Percentiles rank a stretch among this genome's conserved stretches.
Evolutionary conservation across 2,113 vertebrate species (phyloP).

Genomic region (Anthoscopus minutus): DNA sequence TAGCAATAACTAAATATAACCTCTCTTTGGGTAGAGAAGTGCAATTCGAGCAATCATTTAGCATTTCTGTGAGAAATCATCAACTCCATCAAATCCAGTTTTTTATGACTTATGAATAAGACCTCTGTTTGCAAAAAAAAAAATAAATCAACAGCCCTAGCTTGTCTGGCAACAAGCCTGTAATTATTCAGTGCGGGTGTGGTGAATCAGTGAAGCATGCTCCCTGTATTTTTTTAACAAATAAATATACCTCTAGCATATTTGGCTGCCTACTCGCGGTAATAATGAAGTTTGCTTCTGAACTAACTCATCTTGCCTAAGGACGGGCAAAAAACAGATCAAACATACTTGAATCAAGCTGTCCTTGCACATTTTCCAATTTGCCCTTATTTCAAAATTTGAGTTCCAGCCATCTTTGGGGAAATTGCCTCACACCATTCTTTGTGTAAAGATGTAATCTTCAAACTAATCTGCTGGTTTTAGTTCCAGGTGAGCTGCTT

Average conservation of each 20-base stretch:
- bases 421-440: neutral
- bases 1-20: neutral
- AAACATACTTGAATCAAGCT: neutral
- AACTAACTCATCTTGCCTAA: constrained; percentile 28
- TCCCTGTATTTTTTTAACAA: constrained; percentile 50
- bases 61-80: neutral
- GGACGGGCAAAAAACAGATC: neutral
- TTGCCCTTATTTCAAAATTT: neutral
- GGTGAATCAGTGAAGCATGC: constrained; percentile 18
- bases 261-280: neutral
- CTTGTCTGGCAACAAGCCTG: constrained; percentile 14
- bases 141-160: neutral
- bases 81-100: neutral
- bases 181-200: constrained; percentile 33
- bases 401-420: neutral
- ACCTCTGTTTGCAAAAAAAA: neutral
- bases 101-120: constrained; percentile 35
- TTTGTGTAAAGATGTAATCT: neutral
- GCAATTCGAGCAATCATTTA: neutral
- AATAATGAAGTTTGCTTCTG: constrained; percentile 14
- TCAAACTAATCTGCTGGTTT: neutral
- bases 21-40: neutral
- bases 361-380: neutral
- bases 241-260: neutral
- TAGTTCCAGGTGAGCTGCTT: neutral